These are phyloP conservation scores for Orestias chungarensis DNA, from an alignment of 2,797 vertebrate genomes.

Conservation along the genomic window DNA sequence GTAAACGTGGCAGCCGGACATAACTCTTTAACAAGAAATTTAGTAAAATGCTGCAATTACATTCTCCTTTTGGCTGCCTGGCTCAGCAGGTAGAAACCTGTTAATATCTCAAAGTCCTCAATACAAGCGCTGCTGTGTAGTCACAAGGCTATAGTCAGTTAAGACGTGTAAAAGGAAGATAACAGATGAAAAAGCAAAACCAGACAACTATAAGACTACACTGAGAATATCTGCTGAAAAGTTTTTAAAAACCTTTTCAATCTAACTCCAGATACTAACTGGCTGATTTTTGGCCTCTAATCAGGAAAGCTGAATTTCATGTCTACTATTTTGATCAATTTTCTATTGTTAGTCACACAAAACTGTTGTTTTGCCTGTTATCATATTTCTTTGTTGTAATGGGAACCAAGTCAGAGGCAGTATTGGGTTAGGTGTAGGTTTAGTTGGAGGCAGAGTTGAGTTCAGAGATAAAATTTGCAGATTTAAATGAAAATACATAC, in stretches of 20 bases:
- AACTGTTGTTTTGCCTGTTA: too few species aligned
- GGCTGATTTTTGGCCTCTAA: neutral
- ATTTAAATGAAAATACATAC: too few species aligned
- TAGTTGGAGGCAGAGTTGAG: too few species aligned
- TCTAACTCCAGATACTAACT: neutral
- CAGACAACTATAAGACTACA: neutral
- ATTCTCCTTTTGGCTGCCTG: neutral
- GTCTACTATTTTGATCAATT: too few species aligned
- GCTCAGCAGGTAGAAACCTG: slow-evolving; percentile 21
- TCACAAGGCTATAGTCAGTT: neutral
- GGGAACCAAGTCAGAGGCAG: too few species aligned
- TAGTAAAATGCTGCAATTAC: slow-evolving; percentile 42
- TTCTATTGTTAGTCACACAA: too few species aligned
- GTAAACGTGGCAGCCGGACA: slow-evolving; percentile 75
- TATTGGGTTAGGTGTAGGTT: too few species aligned
- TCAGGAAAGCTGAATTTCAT: too few species aligned
- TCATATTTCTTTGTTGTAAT: too few species aligned
- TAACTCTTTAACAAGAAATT: slow-evolving; percentile 25
- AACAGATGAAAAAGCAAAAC: neutral
- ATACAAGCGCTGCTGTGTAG: neutral
- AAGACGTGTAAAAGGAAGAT: neutral
- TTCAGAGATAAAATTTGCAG: too few species aligned
- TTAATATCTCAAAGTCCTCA: neutral
- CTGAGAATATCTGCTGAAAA: neutral
- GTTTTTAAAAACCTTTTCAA: neutral